These are phyloP conservation scores for Muscidifurax raptorellus DNA, from an alignment of 1,140 invertebrate species.

Conservation along the genomic window DNA sequence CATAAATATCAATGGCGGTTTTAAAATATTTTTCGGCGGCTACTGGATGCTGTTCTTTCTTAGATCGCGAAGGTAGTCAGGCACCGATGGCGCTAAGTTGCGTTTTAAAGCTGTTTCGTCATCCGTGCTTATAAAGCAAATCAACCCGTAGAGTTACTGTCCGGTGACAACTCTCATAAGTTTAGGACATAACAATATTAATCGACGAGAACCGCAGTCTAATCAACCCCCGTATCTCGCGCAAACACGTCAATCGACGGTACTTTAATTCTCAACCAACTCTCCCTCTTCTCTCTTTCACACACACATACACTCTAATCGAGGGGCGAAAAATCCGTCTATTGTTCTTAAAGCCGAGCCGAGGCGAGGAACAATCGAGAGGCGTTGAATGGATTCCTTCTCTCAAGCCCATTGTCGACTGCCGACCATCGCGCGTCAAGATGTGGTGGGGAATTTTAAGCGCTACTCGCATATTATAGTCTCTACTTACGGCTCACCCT, in stretches of 20 bases:
- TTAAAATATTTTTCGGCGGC: too few species aligned
- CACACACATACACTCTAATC: too few species aligned
- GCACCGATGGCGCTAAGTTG: too few species aligned
- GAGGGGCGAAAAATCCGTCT: conserved; percentile 50
- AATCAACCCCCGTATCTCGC: neutral
- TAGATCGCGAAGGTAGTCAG: too few species aligned
- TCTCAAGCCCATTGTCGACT: neutral
- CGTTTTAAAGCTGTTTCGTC: too few species aligned
- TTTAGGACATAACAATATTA: too few species aligned
- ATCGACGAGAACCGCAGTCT: too few species aligned
- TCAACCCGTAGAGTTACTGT: too few species aligned
- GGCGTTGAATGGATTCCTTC: conserved; percentile 31
- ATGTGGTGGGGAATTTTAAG: neutral
- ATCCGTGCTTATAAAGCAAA: too few species aligned
- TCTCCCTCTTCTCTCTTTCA: conserved; percentile 33
- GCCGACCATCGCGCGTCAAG: conserved; percentile 6
- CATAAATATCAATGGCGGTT: too few species aligned
- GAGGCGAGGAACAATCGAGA: conserved; percentile 10
- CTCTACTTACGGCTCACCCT: neutral
- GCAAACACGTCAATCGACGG: neutral
- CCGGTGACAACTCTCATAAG: too few species aligned
- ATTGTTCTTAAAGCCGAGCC: conserved; percentile 31
- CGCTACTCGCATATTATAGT: neutral
- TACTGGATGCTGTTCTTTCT: too few species aligned
- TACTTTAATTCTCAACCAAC: neutral